Percentiles rank a stretch among this genome's conserved stretches.
Evolutionary conservation across 1,140 invertebrate species (phyloP).

Genomic region (Meloidogyne exigua): DNA sequence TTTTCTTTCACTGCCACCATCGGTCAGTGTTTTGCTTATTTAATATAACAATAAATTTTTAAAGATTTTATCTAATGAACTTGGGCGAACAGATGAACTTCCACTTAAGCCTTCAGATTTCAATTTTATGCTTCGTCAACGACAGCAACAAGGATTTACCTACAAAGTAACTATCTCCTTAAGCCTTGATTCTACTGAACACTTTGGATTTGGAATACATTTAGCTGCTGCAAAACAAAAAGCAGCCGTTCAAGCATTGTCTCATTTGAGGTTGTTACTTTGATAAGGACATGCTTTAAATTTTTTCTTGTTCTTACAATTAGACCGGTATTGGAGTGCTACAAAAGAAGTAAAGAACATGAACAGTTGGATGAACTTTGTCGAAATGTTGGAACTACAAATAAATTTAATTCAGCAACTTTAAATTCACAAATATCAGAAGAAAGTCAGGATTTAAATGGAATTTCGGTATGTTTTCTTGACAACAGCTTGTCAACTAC

Average conservation of each 20-base stretch:
- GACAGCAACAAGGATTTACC: neutral
- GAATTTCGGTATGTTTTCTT: neutral
- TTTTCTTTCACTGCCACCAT: neutral
- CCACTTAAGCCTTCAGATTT: neutral
- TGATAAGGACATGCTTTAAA: neutral
- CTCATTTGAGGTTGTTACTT: conserved; percentile 42
- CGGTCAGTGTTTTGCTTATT: neutral
- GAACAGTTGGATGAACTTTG: neutral
- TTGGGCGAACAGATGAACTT: neutral
- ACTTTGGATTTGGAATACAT: conserved; percentile 34
- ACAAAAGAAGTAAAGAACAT: neutral
- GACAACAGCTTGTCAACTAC: neutral
- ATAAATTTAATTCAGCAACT: neutral
- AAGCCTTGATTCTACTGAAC: conserved; percentile 32
- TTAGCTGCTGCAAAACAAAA: conserved; percentile 36
- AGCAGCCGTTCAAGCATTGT: conserved; percentile 42
- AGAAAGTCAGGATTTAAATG: neutral
- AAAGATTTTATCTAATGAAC: neutral
- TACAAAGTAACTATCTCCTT: conserved; percentile 13
- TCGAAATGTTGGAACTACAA: neutral
- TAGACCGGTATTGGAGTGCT: conserved; percentile 40
- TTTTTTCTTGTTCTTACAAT: no score
- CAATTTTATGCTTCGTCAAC: neutral
- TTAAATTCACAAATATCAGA: neutral
- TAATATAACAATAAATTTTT: no score